Evolutionary conservation across 2,797 vertebrate species (phyloP).

Genomic region (Antrozous pallidus): DNA sequence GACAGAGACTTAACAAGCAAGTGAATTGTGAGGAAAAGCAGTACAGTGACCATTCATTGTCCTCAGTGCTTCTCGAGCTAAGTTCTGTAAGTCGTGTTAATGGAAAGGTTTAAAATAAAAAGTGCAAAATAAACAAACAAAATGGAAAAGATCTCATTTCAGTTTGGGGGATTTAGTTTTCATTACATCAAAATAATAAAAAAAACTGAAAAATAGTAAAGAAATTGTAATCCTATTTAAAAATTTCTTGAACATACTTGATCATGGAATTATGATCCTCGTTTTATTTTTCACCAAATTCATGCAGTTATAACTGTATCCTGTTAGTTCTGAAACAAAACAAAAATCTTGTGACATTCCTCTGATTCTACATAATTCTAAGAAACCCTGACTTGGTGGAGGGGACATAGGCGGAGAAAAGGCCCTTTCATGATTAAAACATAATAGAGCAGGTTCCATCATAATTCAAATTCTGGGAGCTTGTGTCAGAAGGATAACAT

Average conservation of each 20-base stretch:
- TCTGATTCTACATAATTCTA: not conserved
- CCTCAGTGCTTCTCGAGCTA: too few species aligned
- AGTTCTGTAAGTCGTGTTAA: not conserved
- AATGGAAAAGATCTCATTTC: not conserved
- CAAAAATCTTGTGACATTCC: not conserved
- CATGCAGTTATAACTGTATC: not conserved
- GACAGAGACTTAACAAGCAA: not conserved
- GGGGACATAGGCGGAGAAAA: not conserved
- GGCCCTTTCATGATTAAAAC: not conserved
- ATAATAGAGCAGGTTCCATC: not conserved
- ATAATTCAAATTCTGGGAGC: slow-evolving; percentile 27
- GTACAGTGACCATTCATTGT: not conserved
- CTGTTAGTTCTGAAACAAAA: not conserved
- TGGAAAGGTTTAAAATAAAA: not conserved
- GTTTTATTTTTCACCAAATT: not conserved
- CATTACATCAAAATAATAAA: not conserved
- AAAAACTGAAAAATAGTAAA: not conserved
- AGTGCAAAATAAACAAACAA: not conserved
- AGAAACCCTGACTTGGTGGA: not conserved
- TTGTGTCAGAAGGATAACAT: not conserved
- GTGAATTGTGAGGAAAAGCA: rapidly evolving
- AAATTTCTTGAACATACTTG: not conserved
- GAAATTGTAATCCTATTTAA: not conserved
- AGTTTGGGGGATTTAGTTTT: not conserved
- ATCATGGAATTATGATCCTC: not conserved